These are phyloP conservation scores for Neopipo cinnamomea DNA, from an alignment of 2,113 vertebrate genomes.

Conservation along the genomic window DNA sequence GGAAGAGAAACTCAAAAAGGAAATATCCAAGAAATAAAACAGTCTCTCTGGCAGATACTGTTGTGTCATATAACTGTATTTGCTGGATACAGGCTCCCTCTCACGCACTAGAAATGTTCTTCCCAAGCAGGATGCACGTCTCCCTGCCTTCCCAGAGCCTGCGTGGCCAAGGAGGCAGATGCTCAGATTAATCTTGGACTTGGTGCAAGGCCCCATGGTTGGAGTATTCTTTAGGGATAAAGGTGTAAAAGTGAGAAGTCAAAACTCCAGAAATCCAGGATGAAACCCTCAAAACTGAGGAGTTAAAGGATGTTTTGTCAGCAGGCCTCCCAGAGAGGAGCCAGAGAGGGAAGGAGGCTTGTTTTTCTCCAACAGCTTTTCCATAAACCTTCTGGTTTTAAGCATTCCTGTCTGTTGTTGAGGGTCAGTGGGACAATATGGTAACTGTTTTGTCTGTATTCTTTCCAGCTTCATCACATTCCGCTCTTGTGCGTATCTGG, in stretches of 20 bases:
- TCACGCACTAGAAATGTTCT: not conserved
- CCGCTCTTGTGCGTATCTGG: conserved; percentile 91
- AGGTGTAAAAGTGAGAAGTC: not conserved
- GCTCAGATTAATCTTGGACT: not conserved
- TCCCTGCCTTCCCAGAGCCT: not conserved
- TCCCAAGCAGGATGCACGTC: fast-evolving
- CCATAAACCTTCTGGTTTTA: not conserved
- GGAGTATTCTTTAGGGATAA: not conserved
- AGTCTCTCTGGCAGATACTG: not conserved
- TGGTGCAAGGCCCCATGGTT: not conserved
- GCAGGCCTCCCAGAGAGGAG: not conserved
- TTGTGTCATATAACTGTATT: not conserved
- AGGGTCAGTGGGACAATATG: not conserved
- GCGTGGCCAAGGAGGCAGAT: not conserved
- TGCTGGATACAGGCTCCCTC: not conserved
- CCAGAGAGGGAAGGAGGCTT: not conserved
- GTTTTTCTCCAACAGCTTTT: not conserved
- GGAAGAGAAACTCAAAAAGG: not conserved
- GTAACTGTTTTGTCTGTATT: not conserved
- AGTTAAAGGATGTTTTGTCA: not conserved
- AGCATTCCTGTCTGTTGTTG: not conserved
- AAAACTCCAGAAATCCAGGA: not conserved
- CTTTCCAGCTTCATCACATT: conserved; percentile 93
- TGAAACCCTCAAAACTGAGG: not conserved
- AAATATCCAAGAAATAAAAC: not conserved